A percentile compares a stretch with the other conserved stretches of the same genome.
phyloP scores from a whole-genome alignment of 2,888 invertebrate genomes.

The Callyntrura guangdongensis region DNA sequence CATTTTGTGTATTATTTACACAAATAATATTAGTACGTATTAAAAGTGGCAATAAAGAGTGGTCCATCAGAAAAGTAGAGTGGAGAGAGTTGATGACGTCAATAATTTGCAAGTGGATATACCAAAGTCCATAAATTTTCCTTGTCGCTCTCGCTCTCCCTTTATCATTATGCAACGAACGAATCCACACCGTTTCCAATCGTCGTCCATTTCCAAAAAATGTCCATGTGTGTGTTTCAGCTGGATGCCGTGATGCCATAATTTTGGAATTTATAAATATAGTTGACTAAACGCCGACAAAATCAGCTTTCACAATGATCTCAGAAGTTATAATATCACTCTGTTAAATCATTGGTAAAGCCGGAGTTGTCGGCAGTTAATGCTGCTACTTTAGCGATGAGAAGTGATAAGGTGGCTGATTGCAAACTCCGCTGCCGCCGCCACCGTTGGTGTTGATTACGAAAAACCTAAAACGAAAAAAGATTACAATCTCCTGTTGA shows the following conservation, averaged over 20 bases:
- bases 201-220: background rate
- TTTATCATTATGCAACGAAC: constrained; percentile 14
- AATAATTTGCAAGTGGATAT: background rate
- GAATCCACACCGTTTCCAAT: background rate
- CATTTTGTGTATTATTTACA: background rate
- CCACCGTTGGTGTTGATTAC: constrained; percentile 8
- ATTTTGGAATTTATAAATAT: constrained; percentile 49
- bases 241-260: background rate
- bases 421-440: constrained; percentile 3
- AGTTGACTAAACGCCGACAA: constrained; percentile 78
- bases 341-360: constrained; percentile 83
- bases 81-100: constrained; percentile 11
- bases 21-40: too few relatives aligned
- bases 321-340: constrained; percentile 81
- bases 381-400: constrained; percentile 41
- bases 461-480: constrained; percentile 26
- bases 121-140: constrained; percentile 29
- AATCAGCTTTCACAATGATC: constrained; percentile 83
- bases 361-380: constrained; percentile 81
- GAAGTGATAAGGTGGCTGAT: constrained; percentile 28
- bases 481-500: constrained; percentile 30
- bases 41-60: background rate
- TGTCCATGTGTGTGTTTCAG: background rate
- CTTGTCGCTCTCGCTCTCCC: background rate
- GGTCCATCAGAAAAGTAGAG: constrained; percentile 1